These are phyloP conservation scores for Tetramorium alpestre DNA, from an alignment of 1,140 invertebrate genomes.

Conservation along the genomic window DNA sequence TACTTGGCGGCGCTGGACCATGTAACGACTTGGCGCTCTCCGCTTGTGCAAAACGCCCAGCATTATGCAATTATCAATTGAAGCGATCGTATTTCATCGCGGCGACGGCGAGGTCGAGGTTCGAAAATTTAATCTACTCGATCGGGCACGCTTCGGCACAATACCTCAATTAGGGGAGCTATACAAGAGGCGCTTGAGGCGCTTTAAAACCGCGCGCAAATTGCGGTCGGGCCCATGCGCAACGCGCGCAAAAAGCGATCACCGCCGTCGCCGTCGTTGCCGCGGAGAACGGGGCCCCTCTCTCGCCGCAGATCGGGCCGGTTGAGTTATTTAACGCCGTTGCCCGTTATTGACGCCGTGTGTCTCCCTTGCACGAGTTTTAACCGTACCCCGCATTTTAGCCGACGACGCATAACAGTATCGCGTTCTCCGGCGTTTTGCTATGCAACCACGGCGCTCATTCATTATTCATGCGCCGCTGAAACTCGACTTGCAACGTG, in stretches of 20 bases:
- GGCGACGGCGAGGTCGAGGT: slow-evolving; percentile 24
- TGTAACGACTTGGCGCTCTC: not conserved
- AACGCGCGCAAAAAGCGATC: slow-evolving; percentile 61
- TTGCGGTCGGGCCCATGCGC: slow-evolving; percentile 23
- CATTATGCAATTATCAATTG: slow-evolving; percentile 53
- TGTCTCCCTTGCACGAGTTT: slow-evolving; percentile 70
- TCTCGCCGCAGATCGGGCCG: not conserved
- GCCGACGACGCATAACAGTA: slow-evolving; percentile 70
- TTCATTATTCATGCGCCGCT: slow-evolving; percentile 81
- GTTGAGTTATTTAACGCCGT: slow-evolving; percentile 67
- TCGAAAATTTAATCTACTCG: slow-evolving; percentile 48
- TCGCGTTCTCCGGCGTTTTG: slow-evolving; percentile 73
- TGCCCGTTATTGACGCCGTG: slow-evolving; percentile 57
- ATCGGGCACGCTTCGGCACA: slow-evolving; percentile 49
- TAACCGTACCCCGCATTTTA: slow-evolving; percentile 66
- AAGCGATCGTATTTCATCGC: slow-evolving; percentile 37
- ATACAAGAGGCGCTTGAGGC: slow-evolving; percentile 45
- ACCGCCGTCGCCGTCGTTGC: not conserved
- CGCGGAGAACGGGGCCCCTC: slow-evolving; percentile 10
- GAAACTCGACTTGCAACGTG: slow-evolving; percentile 77
- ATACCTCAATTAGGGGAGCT: slow-evolving; percentile 43
- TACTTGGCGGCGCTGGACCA: not conserved
- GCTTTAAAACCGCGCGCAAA: slow-evolving; percentile 38
- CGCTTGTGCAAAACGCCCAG: not conserved
- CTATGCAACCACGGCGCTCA: slow-evolving; percentile 70